Percentiles rank a stretch among this genome's conserved stretches.
Conservation (phyloP, 1,140 invertebrate genomes). For the Lordiphosa stackelbergi region DNA sequence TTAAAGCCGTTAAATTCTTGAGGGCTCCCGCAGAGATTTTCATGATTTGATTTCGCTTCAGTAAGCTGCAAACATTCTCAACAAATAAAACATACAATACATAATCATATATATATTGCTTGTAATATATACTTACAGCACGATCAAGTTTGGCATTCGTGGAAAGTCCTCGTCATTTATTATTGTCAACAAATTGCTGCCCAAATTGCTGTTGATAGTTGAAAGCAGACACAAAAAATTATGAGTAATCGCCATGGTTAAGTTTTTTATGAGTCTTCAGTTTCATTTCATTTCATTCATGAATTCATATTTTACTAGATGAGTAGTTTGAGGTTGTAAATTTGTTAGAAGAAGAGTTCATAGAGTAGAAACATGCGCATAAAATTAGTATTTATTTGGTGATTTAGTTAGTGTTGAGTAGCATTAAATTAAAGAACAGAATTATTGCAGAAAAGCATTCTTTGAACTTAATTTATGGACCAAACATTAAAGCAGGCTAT, state of each 20-base stretch:
- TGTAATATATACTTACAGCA: constrained; percentile 80
- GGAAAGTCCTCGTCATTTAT: constrained; percentile 82
- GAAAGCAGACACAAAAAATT: constrained; percentile 36
- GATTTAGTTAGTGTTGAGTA: constrained; percentile 4
- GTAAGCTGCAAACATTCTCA: constrained; percentile 78
- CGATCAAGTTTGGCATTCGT: constrained; percentile 80
- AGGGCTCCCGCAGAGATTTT: constrained; percentile 83
- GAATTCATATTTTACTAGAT: constrained; percentile 33
- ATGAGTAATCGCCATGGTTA: constrained; percentile 36
- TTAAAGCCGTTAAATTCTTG: constrained; percentile 81
- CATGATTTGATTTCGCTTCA: constrained; percentile 84
- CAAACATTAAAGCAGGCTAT: too few relatives aligned
- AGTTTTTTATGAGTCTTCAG: constrained; percentile 36
- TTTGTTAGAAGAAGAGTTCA: constrained; percentile 38
- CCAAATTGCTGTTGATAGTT: constrained; percentile 81
- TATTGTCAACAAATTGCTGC: constrained; percentile 82
- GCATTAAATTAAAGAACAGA: not conserved
- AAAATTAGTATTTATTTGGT: constrained; percentile 35
- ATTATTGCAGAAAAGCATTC: not conserved
- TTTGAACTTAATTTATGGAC: constrained; percentile 4
- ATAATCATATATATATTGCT: constrained; percentile 12
- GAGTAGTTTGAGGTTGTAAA: constrained; percentile 41
- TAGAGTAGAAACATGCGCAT: constrained; percentile 43
- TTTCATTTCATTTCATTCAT: constrained; percentile 41
- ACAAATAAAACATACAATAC: constrained; percentile 25